These are phyloP conservation scores for Myopa testacea DNA, from an alignment of 2,888 invertebrate genomes.

Conservation along the genomic window DNA sequence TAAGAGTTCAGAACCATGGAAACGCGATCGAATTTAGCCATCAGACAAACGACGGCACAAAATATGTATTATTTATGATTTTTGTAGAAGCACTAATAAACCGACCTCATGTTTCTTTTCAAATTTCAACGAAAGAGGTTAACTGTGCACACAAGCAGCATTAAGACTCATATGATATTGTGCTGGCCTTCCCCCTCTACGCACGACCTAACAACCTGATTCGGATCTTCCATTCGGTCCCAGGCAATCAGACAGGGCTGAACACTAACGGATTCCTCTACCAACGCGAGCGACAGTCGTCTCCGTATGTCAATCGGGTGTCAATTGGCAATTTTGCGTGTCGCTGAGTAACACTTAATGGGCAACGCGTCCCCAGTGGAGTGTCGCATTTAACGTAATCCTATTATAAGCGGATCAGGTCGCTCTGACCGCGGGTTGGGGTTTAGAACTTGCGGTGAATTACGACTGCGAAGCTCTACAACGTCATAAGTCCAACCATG, in stretches of 20 bases:
- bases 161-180: background rate
- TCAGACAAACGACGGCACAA: background rate
- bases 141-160: background rate
- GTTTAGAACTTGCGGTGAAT: conserved; percentile 15
- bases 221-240: conserved; percentile 3
- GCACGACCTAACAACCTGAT: conserved; percentile 1
- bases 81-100: conserved; percentile 1
- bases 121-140: conserved; percentile 4
- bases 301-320: conserved; percentile 62
- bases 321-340: conserved; percentile 64
- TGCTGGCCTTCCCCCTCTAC: background rate
- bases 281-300: conserved; percentile 4
- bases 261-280: background rate
- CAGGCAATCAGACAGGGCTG: background rate
- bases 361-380: conserved; percentile 48
- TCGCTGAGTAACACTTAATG: conserved; percentile 36
- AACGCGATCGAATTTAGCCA: conserved; percentile 15
- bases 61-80: conserved; percentile 27
- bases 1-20: conserved; percentile 8
- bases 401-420: conserved; percentile 56
- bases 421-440: background rate
- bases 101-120: conserved; percentile 18
- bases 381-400: conserved; percentile 68
- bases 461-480: conserved; percentile 28
- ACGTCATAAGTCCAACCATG: background rate